Evolutionary conservation across 2,888 invertebrate species (phyloP).

Genomic region (Diadegma fenestrale): DNA sequence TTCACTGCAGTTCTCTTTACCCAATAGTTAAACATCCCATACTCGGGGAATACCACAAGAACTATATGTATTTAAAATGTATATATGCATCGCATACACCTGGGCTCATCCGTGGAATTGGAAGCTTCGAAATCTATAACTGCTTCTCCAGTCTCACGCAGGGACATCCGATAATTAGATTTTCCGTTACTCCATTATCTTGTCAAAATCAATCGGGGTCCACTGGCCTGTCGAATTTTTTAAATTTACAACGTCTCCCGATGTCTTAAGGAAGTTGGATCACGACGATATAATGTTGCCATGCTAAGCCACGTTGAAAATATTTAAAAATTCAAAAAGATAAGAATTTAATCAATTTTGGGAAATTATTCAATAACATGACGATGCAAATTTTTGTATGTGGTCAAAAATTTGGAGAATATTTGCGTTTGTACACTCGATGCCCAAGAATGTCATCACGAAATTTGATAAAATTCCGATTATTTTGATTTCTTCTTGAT

Average conservation of each 20-base stretch:
- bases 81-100: neutral
- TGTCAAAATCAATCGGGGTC: constrained; percentile 8
- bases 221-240: neutral
- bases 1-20: constrained; percentile 25
- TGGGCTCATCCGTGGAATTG: constrained; percentile 19
- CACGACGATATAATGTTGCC: no score
- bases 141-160: constrained; percentile 13
- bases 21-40: neutral
- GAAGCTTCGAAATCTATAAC: constrained; percentile 1
- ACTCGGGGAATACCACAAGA: constrained; percentile 10
- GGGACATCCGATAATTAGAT: constrained; percentile 60
- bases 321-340: no score
- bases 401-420: no score
- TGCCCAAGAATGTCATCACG: no score
- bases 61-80: constrained; percentile 27
- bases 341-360: no score
- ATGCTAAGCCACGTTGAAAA: no score
- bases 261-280: no score
- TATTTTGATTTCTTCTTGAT: neutral
- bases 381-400: no score
- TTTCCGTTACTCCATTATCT: constrained; percentile 29
- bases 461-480: no score
- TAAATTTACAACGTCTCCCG: neutral
- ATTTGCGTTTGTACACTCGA: no score
- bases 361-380: no score